A percentile compares a stretch with the other conserved stretches of the same genome.
Conservation (phyloP, 2,888 invertebrate genomes). For the Monoplex corrugatus region DNA sequence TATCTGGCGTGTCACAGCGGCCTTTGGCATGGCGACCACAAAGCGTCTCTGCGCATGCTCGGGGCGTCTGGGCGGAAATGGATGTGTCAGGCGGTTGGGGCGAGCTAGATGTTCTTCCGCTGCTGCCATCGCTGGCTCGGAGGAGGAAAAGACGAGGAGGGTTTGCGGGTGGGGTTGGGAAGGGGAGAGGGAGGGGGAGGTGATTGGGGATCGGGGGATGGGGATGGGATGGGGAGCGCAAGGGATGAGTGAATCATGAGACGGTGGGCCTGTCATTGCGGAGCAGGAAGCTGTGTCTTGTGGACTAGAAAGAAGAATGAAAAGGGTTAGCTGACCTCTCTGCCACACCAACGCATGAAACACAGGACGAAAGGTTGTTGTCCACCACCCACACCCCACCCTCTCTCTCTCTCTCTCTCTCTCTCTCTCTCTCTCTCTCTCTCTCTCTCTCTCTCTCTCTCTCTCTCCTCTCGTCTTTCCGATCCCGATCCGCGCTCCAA, state of each 20-base stretch:
- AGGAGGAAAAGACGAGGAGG: not conserved
- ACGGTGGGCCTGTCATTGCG: not conserved
- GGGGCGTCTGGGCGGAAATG: constrained; percentile 36
- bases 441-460: not conserved
- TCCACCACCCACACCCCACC: not conserved
- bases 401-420: not conserved
- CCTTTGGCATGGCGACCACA: not conserved
- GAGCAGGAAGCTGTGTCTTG: constrained; percentile 16
- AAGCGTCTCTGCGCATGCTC: constrained; percentile 38
- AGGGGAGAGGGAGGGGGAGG: not conserved
- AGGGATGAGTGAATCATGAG: constrained; percentile 16
- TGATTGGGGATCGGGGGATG: not conserved
- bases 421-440: too few relatives aligned
- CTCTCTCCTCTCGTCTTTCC: not conserved
- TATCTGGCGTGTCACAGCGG: not conserved
- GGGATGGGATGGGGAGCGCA: not conserved
- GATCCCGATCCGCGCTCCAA: too few relatives aligned
- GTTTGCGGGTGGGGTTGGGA: not conserved
- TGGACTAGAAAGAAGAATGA: constrained; percentile 31
- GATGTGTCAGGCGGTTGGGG: constrained; percentile 39
- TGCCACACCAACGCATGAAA: too few relatives aligned
- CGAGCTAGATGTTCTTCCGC: constrained; percentile 20
- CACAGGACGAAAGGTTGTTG: too few relatives aligned
- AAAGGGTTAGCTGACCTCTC: not conserved
- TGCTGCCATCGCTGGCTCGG: not conserved